Evolutionary conservation across 2,113 vertebrate genomes (phyloP).

Genomic region (Mastomys natalensis): DNA sequence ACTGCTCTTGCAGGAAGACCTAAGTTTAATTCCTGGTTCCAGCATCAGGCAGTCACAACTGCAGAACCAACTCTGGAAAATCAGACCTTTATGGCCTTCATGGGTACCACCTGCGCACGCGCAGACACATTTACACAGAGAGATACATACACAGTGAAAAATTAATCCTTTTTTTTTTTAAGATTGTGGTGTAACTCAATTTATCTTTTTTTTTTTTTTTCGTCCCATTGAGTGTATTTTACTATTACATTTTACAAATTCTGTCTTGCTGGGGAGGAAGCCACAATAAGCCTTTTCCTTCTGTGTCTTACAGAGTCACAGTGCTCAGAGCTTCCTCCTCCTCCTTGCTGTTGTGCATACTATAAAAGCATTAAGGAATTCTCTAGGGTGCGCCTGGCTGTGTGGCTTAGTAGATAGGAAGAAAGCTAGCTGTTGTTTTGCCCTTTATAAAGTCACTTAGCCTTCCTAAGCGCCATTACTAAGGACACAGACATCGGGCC

Average conservation of each 20-base stretch:
- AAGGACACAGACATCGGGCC: not conserved
- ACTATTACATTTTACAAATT: conserved; percentile 28
- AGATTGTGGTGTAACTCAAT: not conserved
- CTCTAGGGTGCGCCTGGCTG: not conserved
- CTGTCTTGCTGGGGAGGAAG: not conserved
- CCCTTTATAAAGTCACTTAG: conserved; percentile 16
- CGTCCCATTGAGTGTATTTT: not conserved
- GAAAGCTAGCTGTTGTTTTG: not conserved
- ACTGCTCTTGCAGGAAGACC: not conserved
- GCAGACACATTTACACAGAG: not conserved
- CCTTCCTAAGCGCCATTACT: conserved; percentile 1
- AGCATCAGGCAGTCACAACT: not conserved
- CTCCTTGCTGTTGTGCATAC: not conserved
- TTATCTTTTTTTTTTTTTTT: not conserved
- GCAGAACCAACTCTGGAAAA: not conserved
- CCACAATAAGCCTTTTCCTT: not conserved
- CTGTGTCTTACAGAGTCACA: not conserved
- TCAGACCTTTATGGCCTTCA: not conserved
- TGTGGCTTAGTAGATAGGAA: not conserved
- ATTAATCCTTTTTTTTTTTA: not conserved
- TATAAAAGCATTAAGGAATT: not conserved
- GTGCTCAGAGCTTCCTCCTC: not conserved
- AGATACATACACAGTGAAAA: not conserved
- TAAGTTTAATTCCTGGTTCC: not conserved
- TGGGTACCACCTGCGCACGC: not conserved